Evolutionary conservation across 2,113 vertebrate genomes (phyloP).

Genomic region (Ciconia maguari): DNA sequence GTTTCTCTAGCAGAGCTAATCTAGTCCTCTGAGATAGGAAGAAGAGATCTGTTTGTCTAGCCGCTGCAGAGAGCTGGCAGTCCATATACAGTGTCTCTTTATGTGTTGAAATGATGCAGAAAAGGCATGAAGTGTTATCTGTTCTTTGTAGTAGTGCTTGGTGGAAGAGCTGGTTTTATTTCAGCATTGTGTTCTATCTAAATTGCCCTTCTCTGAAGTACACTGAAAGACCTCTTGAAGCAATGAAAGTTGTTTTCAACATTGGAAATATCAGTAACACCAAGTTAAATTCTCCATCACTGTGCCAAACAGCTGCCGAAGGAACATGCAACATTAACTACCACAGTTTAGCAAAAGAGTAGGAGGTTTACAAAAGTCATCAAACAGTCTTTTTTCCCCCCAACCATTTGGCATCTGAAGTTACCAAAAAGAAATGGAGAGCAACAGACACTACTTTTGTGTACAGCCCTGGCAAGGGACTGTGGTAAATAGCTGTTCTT

Average conservation of each 20-base stretch:
- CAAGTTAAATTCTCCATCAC: neutral
- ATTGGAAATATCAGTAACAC: neutral
- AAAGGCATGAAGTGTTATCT: neutral
- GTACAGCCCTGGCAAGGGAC: neutral
- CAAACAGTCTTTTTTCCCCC: fast-evolving
- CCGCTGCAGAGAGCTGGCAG: neutral
- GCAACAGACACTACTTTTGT: neutral
- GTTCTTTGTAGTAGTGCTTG: fast-evolving
- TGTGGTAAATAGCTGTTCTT: neutral
- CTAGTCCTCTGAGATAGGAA: neutral
- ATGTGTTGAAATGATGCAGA: neutral
- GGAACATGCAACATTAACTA: neutral
- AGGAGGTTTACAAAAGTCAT: neutral
- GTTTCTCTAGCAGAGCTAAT: neutral
- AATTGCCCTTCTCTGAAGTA: neutral
- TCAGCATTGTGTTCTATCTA: neutral
- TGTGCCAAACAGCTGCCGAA: neutral
- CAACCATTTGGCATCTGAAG: neutral
- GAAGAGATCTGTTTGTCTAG: neutral
- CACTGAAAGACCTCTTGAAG: neutral
- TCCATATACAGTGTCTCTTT: neutral
- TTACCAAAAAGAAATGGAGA: neutral
- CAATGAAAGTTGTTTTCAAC: neutral
- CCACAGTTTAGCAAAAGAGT: neutral
- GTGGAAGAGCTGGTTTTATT: neutral